Base-by-base conservation (phyloP, 2,888 invertebrate genomes). In the Cremastinae sp. region DNA sequence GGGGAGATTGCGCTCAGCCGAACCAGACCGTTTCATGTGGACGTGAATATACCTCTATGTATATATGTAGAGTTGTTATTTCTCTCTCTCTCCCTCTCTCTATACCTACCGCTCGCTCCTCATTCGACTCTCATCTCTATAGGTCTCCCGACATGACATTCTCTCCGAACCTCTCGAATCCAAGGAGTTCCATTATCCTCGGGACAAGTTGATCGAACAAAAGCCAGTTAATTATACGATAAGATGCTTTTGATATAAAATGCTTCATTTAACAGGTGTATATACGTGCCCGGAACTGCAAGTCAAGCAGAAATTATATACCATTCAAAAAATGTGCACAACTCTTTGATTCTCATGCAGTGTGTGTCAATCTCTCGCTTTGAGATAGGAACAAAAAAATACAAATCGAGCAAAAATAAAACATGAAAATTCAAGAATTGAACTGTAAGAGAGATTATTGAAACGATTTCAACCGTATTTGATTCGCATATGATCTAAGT, bases 31-130 rank as follows among this genome's bases (percentile, higher is more conserved):
- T 53, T 59, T 20, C 70, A 62, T 53, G 70, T 70, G 28, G 2
- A 28, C 5, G 70, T 70, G 45, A 70, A 45, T 49, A 10, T 61
- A 41, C 53, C 49, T n/a, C n/a, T n/a, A n/a, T n/a, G n/a, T n/a
- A n/a, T n/a, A n/a, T n/a, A n/a, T n/a, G n/a, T 28, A 5, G 28
- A 28, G 28, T 37, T 37, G 35, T 12, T 56, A 56, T 47, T 56
- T 18, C 47, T 45, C n/a, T 45, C 45, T 20, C 10, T 28, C 43
- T 35, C 22, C 35, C 41, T 35, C 43, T 22, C n/a, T 18, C 49
- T 45, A 41, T 12, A 20, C 35, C 16, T 47, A 12, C 8, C 55
- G 3, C 55, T 16, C 37, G n/a, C 16, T 18, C 39, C 20, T n/a
- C n/a, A 10, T 39, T 51, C 51, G n/a, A 8, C 51, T 39, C 41